phyloP scores from a whole-genome alignment of 1,140 invertebrate species.

The Battus philenor region DNA sequence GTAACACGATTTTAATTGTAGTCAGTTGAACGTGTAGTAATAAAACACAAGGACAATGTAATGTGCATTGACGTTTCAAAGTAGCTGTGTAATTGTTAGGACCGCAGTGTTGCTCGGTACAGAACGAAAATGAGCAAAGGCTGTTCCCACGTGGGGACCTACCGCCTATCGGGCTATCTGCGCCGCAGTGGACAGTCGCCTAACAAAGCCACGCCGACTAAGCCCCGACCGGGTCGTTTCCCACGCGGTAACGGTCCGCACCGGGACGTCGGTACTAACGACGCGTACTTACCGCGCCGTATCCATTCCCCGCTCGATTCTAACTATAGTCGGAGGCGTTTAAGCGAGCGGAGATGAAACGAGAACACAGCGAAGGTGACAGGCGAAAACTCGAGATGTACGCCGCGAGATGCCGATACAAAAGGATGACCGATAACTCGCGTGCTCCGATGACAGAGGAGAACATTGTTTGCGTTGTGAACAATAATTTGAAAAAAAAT shows the following conservation, averaged over 20 bases:
- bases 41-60: too few relatives aligned
- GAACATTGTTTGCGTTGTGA: conserved; percentile 63
- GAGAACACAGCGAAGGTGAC: conserved; percentile 29
- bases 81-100: too few relatives aligned
- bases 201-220: conserved; percentile 67
- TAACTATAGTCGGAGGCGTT: conserved; percentile 29
- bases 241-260: conserved; percentile 71
- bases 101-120: too few relatives aligned
- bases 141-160: conserved; percentile 59
- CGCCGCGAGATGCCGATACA: conserved; percentile 58
- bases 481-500: conserved; percentile 57
- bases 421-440: conserved; percentile 70
- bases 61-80: too few relatives aligned
- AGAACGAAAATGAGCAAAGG: too few relatives aligned
- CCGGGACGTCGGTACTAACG: conserved; percentile 53
- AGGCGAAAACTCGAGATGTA: conserved; percentile 27
- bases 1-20: neutral
- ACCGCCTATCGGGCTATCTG: conserved; percentile 66
- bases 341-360: conserved; percentile 45
- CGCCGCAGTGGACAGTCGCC: conserved; percentile 68
- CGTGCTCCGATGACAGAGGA: conserved; percentile 63
- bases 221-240: conserved; percentile 61
- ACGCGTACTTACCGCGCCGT: too few relatives aligned
- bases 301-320: conserved; percentile 40
- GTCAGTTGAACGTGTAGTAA: too few relatives aligned